These are phyloP conservation scores for Champsocephalus esox DNA, from an alignment of 2,797 vertebrate species.

Conservation along the genomic window DNA sequence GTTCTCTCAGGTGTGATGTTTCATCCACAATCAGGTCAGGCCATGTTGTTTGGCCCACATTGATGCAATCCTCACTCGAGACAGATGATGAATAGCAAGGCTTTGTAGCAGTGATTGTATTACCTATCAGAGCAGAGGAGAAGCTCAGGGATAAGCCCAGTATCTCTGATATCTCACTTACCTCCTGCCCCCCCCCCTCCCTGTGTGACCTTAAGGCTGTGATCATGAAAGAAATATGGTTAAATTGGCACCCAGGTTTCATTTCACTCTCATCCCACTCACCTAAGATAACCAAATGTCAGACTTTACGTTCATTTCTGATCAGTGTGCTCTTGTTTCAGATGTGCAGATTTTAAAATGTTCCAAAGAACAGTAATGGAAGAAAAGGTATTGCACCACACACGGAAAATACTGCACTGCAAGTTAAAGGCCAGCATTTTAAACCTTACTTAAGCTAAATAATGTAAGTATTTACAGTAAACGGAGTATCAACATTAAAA, in stretches of 20 bases:
- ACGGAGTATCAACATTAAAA: no score
- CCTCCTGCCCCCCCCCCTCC: conserved; percentile 20
- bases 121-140: conserved; percentile 48
- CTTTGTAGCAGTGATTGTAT: conserved; percentile 70
- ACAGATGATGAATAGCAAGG: conserved; percentile 56
- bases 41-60: conserved; percentile 69
- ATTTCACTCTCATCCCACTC: neutral
- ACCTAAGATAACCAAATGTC: neutral
- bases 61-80: conserved; percentile 58
- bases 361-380: neutral
- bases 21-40: conserved; percentile 77
- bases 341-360: neutral
- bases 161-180: conserved; percentile 63
- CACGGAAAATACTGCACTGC: no score
- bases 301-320: neutral
- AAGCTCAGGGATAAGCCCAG: conserved; percentile 52
- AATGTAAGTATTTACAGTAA: no score
- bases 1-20: conserved; percentile 62
- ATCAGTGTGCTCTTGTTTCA: neutral
- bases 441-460: no score
- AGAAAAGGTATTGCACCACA: no score
- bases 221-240: neutral
- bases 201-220: conserved; percentile 25
- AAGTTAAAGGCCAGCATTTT: no score
- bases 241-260: neutral